These are phyloP conservation scores for Scaptomyza cyrtandrae DNA, from an alignment of 2,888 invertebrate genomes.

Conservation along the genomic window DNA sequence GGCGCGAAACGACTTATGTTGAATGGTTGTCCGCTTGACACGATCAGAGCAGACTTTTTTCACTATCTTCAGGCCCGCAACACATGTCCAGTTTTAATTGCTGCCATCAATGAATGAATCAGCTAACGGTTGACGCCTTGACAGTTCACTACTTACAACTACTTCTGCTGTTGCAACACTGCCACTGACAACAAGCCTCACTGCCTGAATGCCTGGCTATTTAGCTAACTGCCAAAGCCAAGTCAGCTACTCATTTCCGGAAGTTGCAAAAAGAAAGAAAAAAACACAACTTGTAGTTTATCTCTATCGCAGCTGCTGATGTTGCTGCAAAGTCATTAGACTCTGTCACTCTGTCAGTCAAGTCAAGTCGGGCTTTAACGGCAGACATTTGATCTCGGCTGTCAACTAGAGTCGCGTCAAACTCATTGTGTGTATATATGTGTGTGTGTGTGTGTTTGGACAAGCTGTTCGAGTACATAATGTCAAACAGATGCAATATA, in stretches of 20 bases:
- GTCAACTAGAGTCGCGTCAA: constrained; percentile 69
- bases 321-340: constrained; percentile 68
- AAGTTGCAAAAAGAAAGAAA: constrained; percentile 35
- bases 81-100: constrained; percentile 71
- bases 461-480: constrained; percentile 59
- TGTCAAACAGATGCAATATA: constrained; percentile 55
- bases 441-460: constrained; percentile 44
- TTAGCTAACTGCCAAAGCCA: constrained; percentile 51
- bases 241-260: constrained; percentile 71
- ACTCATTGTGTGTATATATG: constrained; percentile 6
- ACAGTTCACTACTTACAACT: constrained; percentile 37
- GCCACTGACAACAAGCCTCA: constrained; percentile 42
- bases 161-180: neutral
- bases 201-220: constrained; percentile 29
- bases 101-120: constrained; percentile 67
- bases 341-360: constrained; percentile 48
- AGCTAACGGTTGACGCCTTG: constrained; percentile 52
- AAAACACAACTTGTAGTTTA: constrained; percentile 42
- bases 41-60: constrained; percentile 63
- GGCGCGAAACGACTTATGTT: constrained; percentile 66
- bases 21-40: constrained; percentile 69
- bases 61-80: constrained; percentile 22
- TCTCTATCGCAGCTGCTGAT: constrained; percentile 58
- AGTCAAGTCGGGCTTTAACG: constrained; percentile 29
- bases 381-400: constrained; percentile 70